Conservation (phyloP, 1,140 invertebrate genomes). For the Zaprionus africanus region DNA sequence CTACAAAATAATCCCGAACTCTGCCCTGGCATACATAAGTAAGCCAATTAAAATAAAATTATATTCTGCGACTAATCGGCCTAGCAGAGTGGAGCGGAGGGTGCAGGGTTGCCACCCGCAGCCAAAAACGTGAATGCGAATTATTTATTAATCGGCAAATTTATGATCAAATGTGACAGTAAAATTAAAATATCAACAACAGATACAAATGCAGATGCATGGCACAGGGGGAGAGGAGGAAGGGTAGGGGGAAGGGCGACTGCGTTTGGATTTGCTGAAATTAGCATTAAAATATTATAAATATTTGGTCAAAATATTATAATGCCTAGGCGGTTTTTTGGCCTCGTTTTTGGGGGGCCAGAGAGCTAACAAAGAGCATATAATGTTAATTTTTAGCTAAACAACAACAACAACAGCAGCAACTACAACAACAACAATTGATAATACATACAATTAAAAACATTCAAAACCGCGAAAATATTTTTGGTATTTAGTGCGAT, state of each 20-base stretch:
- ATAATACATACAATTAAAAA: conserved; percentile 74
- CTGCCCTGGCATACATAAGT: conserved; percentile 6
- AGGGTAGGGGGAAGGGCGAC: conserved; percentile 25
- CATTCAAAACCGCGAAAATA: conserved; percentile 71
- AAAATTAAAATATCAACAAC: conserved; percentile 80
- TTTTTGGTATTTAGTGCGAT: conserved; percentile 47
- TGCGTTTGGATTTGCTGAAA: conserved; percentile 70
- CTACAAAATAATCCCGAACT: neutral
- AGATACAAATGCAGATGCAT: conserved; percentile 53
- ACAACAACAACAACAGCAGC: conserved; percentile 16
- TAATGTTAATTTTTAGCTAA: conserved; percentile 62
- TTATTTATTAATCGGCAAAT: conserved; percentile 78
- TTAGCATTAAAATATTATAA: conserved; percentile 83
- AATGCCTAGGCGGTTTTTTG: conserved; percentile 20
- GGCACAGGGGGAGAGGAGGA: neutral
- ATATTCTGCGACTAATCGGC: conserved; percentile 42
- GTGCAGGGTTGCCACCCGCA: neutral
- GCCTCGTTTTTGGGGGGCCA: conserved; percentile 29
- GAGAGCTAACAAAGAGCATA: conserved; percentile 60
- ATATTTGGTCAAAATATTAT: conserved; percentile 79
- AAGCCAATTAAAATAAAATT: conserved; percentile 51
- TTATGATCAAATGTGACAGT: conserved; percentile 80
- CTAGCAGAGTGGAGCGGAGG: neutral
- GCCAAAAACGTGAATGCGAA: conserved; percentile 18
- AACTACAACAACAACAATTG: conserved; percentile 23